Percentiles rank a stretch among this genome's conserved stretches.
Conservation (phyloP, 53 echinoderm and acorn worm species). For the Apostichopus leukothele region DNA sequence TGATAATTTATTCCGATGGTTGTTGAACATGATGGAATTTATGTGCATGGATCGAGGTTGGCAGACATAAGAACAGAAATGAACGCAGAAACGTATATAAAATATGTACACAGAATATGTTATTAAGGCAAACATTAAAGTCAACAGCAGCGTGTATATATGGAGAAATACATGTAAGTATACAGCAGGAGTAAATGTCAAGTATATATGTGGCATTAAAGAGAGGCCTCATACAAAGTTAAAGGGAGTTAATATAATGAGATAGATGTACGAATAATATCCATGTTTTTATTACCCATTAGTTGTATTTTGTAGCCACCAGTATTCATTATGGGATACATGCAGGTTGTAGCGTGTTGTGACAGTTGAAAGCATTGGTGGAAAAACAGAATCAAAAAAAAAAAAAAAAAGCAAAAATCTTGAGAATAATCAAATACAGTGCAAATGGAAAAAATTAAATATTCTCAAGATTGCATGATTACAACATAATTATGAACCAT, state of each 20-base stretch:
- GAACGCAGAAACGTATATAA: too few species aligned
- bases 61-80: too few species aligned
- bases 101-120: neutral
- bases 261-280: neutral
- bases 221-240: neutral
- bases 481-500: too few species aligned
- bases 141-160: neutral
- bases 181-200: neutral
- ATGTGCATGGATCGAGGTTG: too few species aligned
- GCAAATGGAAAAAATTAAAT: too few species aligned
- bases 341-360: slow-evolving; percentile 37
- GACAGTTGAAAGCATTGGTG: slow-evolving; percentile 29
- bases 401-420: slow-evolving; percentile 14
- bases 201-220: neutral
- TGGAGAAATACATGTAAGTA: neutral
- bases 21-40: too few species aligned
- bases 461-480: too few species aligned
- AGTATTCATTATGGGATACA: slow-evolving; percentile 20
- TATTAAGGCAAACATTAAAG: neutral
- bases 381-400: slow-evolving; percentile 11
- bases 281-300: neutral
- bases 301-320: slow-evolving; percentile 27
- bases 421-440: neutral
- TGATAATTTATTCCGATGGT: too few species aligned
- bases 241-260: neutral